A percentile compares a stretch with the other conserved stretches of the same genome.
phyloP scores from a whole-genome alignment of 1,140 invertebrate species.

The Drosophila repletoides region DNA sequence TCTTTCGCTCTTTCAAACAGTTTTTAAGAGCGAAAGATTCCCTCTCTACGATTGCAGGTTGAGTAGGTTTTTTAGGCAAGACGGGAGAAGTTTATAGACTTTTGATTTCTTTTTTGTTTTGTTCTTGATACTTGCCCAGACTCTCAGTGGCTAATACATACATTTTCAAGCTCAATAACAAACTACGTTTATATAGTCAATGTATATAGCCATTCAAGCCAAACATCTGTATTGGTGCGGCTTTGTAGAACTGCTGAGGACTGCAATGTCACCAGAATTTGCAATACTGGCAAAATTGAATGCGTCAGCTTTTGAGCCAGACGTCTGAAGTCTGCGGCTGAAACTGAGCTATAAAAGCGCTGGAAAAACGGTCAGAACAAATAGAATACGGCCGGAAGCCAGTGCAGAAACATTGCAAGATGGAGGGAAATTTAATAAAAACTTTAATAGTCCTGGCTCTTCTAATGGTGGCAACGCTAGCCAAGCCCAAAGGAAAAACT shows the following conservation, averaged over 20 bases:
- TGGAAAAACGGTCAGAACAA: conserved; percentile 10
- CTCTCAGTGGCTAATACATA: no score
- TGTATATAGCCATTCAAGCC: no score
- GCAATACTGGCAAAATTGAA: conserved; percentile 56
- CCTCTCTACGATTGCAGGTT: no score
- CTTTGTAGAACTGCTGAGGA: conserved; percentile 57
- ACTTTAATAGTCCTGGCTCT: conserved; percentile 30
- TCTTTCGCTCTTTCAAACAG: no score
- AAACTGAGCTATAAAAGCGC: conserved; percentile 55
- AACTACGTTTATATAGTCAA: no score
- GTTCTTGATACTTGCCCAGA: no score
- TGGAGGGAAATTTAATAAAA: conserved; percentile 21
- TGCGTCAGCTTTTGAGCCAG: conserved; percentile 35
- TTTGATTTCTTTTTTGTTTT: no score
- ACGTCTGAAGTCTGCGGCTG: no score
- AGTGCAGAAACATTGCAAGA: conserved; percentile 13
- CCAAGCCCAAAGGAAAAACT: conserved; percentile 7
- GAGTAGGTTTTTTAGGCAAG: no score
- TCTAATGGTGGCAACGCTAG: neutral
- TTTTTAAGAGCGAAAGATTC: no score
- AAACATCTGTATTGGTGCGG: conserved; percentile 17
- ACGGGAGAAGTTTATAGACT: no score
- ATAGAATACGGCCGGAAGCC: conserved; percentile 23
- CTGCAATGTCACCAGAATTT: conserved; percentile 69
- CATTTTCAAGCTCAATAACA: no score